A percentile compares a stretch with the other conserved stretches of the same genome.
These are phyloP conservation scores for Arvicanthis niloticus DNA, from an alignment of 2,113 vertebrate genomes.

Conservation along the genomic window DNA sequence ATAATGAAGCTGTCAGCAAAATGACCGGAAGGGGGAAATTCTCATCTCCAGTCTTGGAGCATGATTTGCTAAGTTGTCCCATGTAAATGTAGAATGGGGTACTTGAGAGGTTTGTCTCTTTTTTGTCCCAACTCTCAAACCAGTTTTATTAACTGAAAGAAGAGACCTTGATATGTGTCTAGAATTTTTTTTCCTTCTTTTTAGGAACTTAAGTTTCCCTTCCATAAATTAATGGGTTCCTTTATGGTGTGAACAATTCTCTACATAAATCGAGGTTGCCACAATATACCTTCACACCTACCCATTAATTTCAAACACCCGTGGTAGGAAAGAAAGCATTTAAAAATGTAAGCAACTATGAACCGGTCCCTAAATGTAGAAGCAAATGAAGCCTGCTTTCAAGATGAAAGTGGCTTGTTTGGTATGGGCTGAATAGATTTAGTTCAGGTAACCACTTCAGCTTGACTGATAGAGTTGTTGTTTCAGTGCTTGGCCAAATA, in stretches of 20 bases:
- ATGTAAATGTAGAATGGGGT: not conserved
- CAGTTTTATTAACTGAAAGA: not conserved
- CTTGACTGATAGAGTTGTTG: conserved; percentile 88
- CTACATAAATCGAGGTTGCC: not conserved
- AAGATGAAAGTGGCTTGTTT: conserved; percentile 82
- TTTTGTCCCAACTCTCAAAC: conserved; percentile 1
- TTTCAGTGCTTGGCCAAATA: conserved; percentile 89
- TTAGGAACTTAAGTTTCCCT: not conserved
- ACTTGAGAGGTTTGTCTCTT: not conserved
- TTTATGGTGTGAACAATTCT: not conserved
- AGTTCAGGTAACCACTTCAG: conserved; percentile 84
- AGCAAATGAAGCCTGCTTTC: conserved; percentile 82
- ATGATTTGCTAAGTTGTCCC: conserved; percentile 48
- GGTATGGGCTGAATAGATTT: conserved; percentile 81
- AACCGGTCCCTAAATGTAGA: conserved; percentile 72
- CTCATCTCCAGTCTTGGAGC: not conserved
- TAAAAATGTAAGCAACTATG: conserved; percentile 19
- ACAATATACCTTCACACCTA: not conserved
- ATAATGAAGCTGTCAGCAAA: conserved; percentile 56
- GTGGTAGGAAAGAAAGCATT: conserved; percentile 59
- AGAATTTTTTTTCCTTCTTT: not conserved
- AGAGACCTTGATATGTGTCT: not conserved
- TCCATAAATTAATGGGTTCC: not conserved
- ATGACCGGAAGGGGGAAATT: conserved; percentile 25
- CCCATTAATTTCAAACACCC: conserved; percentile 54